A percentile compares a stretch with the other conserved stretches of the same genome.
Evolutionary conservation across 2,113 vertebrate species (phyloP).

Genomic region (Callipepla squamata): DNA sequence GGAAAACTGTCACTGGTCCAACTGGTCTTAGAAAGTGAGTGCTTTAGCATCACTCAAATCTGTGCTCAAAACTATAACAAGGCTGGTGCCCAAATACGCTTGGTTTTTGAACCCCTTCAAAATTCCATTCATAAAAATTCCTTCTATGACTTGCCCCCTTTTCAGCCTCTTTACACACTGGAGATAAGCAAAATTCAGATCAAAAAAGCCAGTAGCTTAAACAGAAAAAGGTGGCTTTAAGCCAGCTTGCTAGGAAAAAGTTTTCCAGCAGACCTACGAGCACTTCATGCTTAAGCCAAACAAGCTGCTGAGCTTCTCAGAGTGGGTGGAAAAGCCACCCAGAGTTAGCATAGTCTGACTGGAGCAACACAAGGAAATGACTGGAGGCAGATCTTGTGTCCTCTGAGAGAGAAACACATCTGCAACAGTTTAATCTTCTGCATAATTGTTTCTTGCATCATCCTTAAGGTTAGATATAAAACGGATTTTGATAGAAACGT

Average conservation of each 20-base stretch:
- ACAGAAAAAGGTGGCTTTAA: not conserved
- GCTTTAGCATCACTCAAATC: not conserved
- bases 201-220: not conserved
- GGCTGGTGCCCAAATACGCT: not conserved
- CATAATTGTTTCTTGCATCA: not conserved
- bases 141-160: not conserved
- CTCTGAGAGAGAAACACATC: not conserved
- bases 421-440: not conserved
- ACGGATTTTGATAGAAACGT: not conserved
- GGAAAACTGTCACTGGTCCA: not conserved
- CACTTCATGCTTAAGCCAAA: not conserved
- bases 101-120: not conserved
- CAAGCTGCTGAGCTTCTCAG: not conserved
- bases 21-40: not conserved
- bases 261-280: not conserved
- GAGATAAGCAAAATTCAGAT: not conserved
- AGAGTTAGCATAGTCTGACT: not conserved
- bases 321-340: not conserved
- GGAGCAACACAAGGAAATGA: fast-evolving
- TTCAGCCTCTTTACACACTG: not conserved
- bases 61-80: not conserved
- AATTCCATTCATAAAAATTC: not conserved
- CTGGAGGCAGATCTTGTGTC: not conserved
- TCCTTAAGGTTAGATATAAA: not conserved
- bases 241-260: not conserved